Percentiles rank a stretch among this genome's conserved stretches.
Conservation (phyloP, 2,888 invertebrate genomes). For the Microctonus aethiopoides region DNA sequence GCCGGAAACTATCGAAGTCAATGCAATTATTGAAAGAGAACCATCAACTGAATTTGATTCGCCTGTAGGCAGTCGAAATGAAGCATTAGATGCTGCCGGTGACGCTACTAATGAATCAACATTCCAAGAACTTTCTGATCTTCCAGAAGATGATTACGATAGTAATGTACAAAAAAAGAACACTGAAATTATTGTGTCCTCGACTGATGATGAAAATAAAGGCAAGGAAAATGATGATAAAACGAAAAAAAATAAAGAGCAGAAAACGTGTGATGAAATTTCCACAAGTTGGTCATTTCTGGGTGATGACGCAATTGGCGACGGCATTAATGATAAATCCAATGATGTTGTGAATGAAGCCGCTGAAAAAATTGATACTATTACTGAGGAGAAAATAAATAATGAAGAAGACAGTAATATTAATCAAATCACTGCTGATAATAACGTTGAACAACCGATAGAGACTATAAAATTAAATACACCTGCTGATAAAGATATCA, state of each 20-base stretch:
- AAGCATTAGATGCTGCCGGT: background rate
- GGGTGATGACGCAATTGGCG: too few species aligned
- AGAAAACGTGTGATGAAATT: too few species aligned
- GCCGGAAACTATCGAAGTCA: constrained; percentile 7
- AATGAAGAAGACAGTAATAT: too few species aligned
- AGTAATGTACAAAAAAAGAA: background rate
- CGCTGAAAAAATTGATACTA: too few species aligned
- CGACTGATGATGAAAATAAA: background rate
- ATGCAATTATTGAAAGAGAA: constrained; percentile 11
- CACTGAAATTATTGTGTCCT: background rate
- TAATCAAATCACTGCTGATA: too few species aligned
- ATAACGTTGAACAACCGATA: constrained; percentile 4
- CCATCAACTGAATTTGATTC: background rate
- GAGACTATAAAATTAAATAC: background rate
- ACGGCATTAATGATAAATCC: too few species aligned
- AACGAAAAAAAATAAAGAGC: background rate
- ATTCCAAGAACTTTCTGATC: constrained; percentile 2
- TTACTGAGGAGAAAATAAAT: too few species aligned
- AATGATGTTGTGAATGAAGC: too few species aligned
- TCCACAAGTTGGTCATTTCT: too few species aligned
- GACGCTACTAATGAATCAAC: constrained; percentile 4
- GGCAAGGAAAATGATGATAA: background rate
- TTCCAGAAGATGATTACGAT: background rate
- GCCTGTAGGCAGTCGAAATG: background rate
- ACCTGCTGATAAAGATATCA: background rate